A percentile compares a stretch with the other conserved stretches of the same genome.
Evolutionary conservation across 2,888 invertebrate species (phyloP).

Genomic region (Xylota sylvarum): DNA sequence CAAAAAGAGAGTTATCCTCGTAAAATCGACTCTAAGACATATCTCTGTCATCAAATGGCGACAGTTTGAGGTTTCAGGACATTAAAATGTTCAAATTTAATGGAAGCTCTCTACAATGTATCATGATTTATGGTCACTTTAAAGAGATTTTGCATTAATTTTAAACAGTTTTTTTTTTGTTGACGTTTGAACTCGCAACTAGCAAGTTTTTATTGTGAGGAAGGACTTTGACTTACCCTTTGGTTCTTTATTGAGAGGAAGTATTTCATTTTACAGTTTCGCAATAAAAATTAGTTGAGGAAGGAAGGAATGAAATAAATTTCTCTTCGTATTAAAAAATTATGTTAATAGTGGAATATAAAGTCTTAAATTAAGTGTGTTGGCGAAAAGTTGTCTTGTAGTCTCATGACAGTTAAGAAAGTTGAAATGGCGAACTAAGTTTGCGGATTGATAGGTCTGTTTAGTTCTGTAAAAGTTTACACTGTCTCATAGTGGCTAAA

Average conservation of each 20-base stretch:
- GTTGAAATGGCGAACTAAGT: no score
- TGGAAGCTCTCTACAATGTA: neutral
- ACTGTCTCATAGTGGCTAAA: no score
- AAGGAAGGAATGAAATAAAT: neutral
- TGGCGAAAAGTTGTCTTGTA: no score
- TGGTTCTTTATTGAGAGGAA: neutral
- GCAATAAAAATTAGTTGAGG: neutral
- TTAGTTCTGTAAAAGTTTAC: no score
- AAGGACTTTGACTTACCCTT: neutral
- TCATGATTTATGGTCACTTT: neutral
- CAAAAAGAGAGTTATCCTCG: slow-evolving; percentile 28
- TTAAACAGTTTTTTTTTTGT: slow-evolving; percentile 1
- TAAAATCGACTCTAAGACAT: slow-evolving; percentile 16
- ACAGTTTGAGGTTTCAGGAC: slow-evolving; percentile 27
- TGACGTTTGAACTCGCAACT: no score
- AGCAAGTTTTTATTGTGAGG: neutral
- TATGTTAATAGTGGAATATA: no score
- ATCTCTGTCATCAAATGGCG: slow-evolving; percentile 24
- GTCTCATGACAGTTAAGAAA: no score
- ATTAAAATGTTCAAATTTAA: slow-evolving; percentile 17
- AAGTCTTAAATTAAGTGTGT: no score
- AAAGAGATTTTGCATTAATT: neutral
- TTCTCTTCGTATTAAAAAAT: neutral
- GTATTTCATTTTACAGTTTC: neutral
- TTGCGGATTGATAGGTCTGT: no score